phyloP scores from a whole-genome alignment of 2,113 vertebrate genomes.

The Carettochelys insculpta region DNA sequence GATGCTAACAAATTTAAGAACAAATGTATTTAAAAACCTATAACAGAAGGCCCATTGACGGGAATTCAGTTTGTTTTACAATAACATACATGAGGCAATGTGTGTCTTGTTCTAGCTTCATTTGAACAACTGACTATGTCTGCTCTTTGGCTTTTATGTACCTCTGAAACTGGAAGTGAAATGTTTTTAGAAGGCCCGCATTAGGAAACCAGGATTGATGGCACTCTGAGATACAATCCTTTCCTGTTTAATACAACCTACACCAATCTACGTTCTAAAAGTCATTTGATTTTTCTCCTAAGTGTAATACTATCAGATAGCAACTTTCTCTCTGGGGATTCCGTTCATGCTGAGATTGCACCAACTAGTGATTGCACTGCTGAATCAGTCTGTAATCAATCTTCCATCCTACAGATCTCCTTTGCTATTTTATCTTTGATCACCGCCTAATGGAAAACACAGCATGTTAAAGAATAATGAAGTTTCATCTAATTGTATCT shows the following conservation, averaged over 20 bases:
- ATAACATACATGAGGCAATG: not conserved
- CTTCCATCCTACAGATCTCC: conserved; percentile 81
- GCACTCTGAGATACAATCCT: conserved; percentile 59
- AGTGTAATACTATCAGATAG: conserved; percentile 76
- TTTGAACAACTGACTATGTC: not conserved
- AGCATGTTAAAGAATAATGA: conserved; percentile 81
- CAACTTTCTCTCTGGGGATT: conserved; percentile 71
- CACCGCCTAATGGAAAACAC: conserved; percentile 80
- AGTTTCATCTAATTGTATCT: conserved; percentile 74
- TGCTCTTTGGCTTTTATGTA: conserved; percentile 12
- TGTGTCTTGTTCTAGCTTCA: not conserved
- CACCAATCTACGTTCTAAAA: conserved; percentile 72
- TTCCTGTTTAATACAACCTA: conserved; percentile 70
- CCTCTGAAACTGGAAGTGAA: conserved; percentile 47
- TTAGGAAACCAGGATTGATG: conserved; percentile 63
- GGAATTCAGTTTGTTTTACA: not conserved
- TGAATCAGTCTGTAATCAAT: conserved; percentile 85
- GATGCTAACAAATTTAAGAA: not conserved
- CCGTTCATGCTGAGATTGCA: conserved; percentile 87
- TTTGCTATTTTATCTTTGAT: conserved; percentile 84
- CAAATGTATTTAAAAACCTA: not conserved
- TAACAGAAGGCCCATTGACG: not conserved
- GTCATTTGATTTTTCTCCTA: conserved; percentile 73
- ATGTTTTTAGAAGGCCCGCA: conserved; percentile 54
- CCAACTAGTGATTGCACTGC: conserved; percentile 80